Percentiles rank a stretch among this genome's conserved stretches.
These are phyloP conservation scores for Dynastes hyllus DNA, from an alignment of 2,888 invertebrate genomes.

Conservation along the genomic window DNA sequence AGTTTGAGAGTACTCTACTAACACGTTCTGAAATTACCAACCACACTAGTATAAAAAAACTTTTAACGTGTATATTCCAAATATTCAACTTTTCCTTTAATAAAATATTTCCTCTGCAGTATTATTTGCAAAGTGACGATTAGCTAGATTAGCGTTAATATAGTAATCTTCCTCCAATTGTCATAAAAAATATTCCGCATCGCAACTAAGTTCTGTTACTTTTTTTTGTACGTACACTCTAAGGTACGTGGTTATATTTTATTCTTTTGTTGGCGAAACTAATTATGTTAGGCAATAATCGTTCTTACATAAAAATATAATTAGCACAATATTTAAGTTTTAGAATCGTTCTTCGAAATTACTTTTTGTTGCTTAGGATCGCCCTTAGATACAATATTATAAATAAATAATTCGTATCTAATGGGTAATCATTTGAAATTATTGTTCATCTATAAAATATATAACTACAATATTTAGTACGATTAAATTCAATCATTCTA, in stretches of 20 bases:
- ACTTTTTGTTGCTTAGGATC: slow-evolving; percentile 24
- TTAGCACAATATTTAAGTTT: slow-evolving; percentile 59
- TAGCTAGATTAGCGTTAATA: slow-evolving; percentile 13
- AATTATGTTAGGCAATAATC: slow-evolving; percentile 61
- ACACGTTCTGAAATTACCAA: background rate
- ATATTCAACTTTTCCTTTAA: slow-evolving; percentile 7
- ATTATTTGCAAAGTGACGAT: slow-evolving; percentile 7
- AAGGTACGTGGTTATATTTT: slow-evolving; percentile 6
- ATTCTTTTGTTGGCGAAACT: slow-evolving; percentile 63
- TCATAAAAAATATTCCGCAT: slow-evolving; percentile 35
- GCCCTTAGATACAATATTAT: slow-evolving; percentile 28
- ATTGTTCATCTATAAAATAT: slow-evolving; percentile 30
- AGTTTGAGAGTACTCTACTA: slow-evolving; percentile 20
- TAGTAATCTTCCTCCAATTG: slow-evolving; percentile 15
- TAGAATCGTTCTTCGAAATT: slow-evolving; percentile 32
- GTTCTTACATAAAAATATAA: slow-evolving; percentile 61
- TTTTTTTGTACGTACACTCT: slow-evolving; percentile 47
- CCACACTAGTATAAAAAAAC: background rate
- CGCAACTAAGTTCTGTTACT: slow-evolving; percentile 19
- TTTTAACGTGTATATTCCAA: slow-evolving; percentile 1
- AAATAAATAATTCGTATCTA: slow-evolving; percentile 25
- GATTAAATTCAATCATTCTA: too few species aligned
- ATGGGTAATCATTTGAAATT: slow-evolving; percentile 18
- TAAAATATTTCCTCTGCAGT: slow-evolving; percentile 24
- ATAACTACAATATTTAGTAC: background rate